Conservation (phyloP, 2,888 invertebrate genomes). For the Gibbula magus region DNA sequence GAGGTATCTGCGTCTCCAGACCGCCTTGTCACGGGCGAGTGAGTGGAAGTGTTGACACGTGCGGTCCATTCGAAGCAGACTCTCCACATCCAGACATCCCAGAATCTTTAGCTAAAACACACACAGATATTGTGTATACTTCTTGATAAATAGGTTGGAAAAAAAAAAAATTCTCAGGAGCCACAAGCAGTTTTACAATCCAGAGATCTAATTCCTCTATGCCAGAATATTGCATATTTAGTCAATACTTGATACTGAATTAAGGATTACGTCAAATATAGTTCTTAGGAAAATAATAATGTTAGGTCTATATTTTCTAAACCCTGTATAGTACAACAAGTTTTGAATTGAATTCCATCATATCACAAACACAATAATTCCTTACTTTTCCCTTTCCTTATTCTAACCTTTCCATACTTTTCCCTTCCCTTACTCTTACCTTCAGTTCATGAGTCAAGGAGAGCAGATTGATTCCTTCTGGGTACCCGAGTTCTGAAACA, state of each 20-base stretch:
- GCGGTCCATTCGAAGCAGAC: conserved; percentile 38
- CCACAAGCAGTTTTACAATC: neutral
- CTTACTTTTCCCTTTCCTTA: no score
- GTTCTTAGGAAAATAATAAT: no score
- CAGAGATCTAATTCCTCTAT: no score
- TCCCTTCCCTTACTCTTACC: conserved; percentile 37
- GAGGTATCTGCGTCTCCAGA: conserved; percentile 61
- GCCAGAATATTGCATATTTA: no score
- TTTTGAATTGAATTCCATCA: no score
- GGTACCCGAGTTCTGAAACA: conserved; percentile 47
- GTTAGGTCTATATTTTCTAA: no score
- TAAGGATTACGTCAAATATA: no score
- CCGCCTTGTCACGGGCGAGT: conserved; percentile 42
- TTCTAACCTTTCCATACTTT: no score
- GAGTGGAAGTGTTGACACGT: conserved; percentile 3
- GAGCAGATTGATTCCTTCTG: conserved; percentile 43
- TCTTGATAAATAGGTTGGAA: no score
- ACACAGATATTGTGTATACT: neutral
- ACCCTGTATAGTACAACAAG: no score
- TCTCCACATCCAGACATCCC: conserved; percentile 47
- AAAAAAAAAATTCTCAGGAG: neutral
- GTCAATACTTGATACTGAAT: no score
- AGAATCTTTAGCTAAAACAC: conserved; percentile 44
- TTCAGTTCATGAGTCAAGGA: conserved; percentile 53
- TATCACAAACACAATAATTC: no score